Conservation (phyloP, 2,797 vertebrate species). For the Crossoptilon crossoptilon region DNA sequence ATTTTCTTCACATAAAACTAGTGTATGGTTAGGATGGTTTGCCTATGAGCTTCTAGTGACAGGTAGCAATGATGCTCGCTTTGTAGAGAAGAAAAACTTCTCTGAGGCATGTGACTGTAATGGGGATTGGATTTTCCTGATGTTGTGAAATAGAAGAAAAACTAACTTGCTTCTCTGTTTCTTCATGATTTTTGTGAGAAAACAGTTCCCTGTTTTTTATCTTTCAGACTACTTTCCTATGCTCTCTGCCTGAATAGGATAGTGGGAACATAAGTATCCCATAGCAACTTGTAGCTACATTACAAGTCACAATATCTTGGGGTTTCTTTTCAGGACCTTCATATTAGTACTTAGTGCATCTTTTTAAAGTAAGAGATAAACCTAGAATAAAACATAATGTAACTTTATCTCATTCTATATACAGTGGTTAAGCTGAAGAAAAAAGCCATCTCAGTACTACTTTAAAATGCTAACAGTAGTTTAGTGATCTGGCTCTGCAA, state of each 20-base stretch:
- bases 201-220: neutral
- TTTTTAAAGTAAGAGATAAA: neutral
- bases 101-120: neutral
- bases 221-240: neutral
- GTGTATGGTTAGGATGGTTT: neutral
- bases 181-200: neutral
- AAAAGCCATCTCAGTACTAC: conserved; percentile 12
- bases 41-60: neutral
- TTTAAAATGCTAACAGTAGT: conserved; percentile 13
- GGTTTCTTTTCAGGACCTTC: neutral
- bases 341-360: neutral
- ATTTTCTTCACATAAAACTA: neutral
- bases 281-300: neutral
- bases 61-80: neutral
- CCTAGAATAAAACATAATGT: neutral
- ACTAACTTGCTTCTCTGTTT: neutral
- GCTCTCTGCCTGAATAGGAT: neutral
- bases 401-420: neutral
- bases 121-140: neutral
- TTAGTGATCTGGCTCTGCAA: conserved; percentile 15
- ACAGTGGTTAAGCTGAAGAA: neutral
- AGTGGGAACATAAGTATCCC: neutral
- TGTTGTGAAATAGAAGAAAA: neutral
- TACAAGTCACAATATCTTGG: rapidly evolving
- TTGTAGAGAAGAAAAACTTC: neutral